Conservation (phyloP, 2,888 invertebrate species). For the Morpho deidamia region DNA sequence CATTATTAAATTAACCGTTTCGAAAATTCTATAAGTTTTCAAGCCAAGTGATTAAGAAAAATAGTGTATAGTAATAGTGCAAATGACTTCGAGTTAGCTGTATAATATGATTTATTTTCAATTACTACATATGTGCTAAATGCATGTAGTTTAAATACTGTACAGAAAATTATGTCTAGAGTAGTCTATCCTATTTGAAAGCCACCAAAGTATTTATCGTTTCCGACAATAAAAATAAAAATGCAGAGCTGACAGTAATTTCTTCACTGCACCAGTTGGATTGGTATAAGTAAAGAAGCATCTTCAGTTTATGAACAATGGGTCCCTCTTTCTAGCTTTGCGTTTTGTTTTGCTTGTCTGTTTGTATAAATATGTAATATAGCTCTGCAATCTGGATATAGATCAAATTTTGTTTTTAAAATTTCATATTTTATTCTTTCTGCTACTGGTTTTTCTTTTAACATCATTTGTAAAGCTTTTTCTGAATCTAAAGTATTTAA, state of each 20-base stretch:
- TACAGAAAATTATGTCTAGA: too few relatives aligned
- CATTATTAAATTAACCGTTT: too few relatives aligned
- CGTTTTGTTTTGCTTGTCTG: constrained; percentile 22
- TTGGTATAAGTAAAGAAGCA: background rate
- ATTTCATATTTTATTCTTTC: constrained; percentile 50
- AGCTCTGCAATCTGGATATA: constrained; percentile 63
- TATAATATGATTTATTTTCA: too few relatives aligned
- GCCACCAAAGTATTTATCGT: too few relatives aligned
- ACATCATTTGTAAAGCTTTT: constrained; percentile 53
- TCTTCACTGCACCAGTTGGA: background rate
- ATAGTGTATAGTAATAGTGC: too few relatives aligned
- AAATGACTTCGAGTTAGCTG: too few relatives aligned
- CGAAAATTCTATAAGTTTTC: too few relatives aligned
- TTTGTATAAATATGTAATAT: constrained; percentile 58
- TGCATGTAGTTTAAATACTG: too few relatives aligned
- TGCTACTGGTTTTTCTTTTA: constrained; percentile 47
- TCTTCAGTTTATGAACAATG: background rate
- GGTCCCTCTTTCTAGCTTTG: constrained; percentile 8
- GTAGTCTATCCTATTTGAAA: too few relatives aligned
- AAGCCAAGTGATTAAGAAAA: too few relatives aligned
- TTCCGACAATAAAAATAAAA: too few relatives aligned
- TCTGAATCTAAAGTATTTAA: constrained; percentile 47
- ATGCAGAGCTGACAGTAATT: background rate
- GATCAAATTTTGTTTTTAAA: constrained; percentile 50
- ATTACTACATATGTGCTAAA: too few relatives aligned